Base-by-base conservation (phyloP, 2,113 vertebrate species). In the Eptatretus burgeri region DNA sequence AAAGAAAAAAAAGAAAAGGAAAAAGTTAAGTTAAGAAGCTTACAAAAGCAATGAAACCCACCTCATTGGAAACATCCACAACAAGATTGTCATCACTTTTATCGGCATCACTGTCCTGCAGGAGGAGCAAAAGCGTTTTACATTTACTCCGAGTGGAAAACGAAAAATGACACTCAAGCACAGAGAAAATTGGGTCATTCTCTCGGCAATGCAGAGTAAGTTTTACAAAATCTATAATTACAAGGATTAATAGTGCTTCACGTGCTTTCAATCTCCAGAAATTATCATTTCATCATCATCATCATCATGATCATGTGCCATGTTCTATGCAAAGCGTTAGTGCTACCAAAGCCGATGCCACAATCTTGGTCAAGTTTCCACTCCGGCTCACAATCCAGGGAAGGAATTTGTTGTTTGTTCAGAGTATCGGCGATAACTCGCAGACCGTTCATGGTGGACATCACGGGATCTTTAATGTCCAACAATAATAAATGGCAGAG, bases 51-150 rank as follows among this genome's bases (percentile, higher is more conserved):
- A 14, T 0, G 63, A 5, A 14, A 65, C 65, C n/a, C 74, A 82
- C 81, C 80, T 82, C 81, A 72, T 82, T 82, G 69, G 81, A 82
- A 73, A 82, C 81, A 41, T 82, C 81, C 67, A 82, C 81, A 63
- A 82, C 81, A 68, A 82, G 73, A 74, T 82, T 82, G 70, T 82
- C 81, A 63, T 82, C 81, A 0, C 81, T 82, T 69, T 82, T 82
- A 67, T 82, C 81, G 17, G 75, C 81, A 67, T 82, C 81, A 0
- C 81, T 82, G 70, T 82, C 81, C 81, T 82, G 71, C 53, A 77
- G 64, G 8, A 49, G 19, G 51, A 51, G 49, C 11, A 50, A 51
- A 66, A 5, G 50, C 19, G 51, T 51, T 13, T 51, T 18, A 62
- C 5, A 14, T 52, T 14, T 18, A 14, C 49, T 62, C 18, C 5